Conservation (phyloP, 2,113 vertebrate species). For the Ptilonorhynchus violaceus region DNA sequence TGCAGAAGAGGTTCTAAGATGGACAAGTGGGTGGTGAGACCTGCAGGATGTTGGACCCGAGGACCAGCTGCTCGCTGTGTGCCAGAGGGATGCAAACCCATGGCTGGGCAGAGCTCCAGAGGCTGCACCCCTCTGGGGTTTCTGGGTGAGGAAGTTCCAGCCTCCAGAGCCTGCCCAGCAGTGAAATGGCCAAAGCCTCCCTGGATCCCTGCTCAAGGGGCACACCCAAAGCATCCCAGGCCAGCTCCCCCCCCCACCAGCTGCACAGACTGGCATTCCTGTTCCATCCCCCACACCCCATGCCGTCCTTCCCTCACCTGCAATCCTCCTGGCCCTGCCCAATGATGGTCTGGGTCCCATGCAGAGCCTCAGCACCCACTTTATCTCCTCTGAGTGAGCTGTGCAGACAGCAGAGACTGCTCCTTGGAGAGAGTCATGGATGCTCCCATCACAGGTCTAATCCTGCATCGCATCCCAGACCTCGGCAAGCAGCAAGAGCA, state of each 20-base stretch:
- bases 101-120: background rate
- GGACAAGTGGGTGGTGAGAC: background rate
- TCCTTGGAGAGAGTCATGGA: background rate
- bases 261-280: accelerated
- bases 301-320: background rate
- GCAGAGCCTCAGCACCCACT: background rate
- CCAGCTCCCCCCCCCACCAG: accelerated
- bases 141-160: background rate
- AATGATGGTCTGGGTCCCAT: background rate
- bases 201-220: background rate
- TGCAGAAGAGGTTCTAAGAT: background rate
- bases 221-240: background rate
- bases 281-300: accelerated
- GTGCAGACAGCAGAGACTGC: background rate
- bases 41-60: background rate
- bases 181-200: background rate
- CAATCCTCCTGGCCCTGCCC: background rate
- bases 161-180: background rate
- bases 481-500: background rate
- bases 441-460: background rate
- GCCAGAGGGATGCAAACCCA: background rate
- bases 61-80: background rate
- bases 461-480: background rate
- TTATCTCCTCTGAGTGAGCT: background rate
- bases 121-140: background rate